A percentile compares a stretch with the other conserved stretches of the same genome.
Conservation (phyloP, 2,888 invertebrate genomes). For the Pomacea canaliculata region DNA sequence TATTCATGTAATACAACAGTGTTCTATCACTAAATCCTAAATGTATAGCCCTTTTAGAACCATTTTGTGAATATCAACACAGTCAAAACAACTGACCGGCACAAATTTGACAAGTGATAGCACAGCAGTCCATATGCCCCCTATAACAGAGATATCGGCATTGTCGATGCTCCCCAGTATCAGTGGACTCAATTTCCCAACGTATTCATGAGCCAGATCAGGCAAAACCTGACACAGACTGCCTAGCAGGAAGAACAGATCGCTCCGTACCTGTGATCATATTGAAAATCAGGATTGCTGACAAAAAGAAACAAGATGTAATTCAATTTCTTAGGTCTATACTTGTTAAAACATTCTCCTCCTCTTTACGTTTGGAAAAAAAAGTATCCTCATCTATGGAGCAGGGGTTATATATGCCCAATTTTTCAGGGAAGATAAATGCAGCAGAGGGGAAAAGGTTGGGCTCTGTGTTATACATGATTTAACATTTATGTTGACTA, state of each 20-base stretch:
- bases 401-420: too few species aligned
- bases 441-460: too few species aligned
- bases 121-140: conserved; percentile 82
- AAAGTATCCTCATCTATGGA: too few species aligned
- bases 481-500: too few species aligned
- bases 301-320: background rate
- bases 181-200: conserved; percentile 74
- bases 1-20: too few species aligned
- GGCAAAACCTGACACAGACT: conserved; percentile 76
- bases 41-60: too few species aligned
- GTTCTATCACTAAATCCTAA: too few species aligned
- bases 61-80: too few species aligned
- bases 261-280: conserved; percentile 66
- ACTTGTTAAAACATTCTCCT: too few species aligned
- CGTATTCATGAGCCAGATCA: conserved; percentile 74
- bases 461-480: too few species aligned
- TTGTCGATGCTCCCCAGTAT: conserved; percentile 80
- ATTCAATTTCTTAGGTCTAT: background rate
- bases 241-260: conserved; percentile 78
- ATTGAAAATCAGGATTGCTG: background rate
- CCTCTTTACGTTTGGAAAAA: too few species aligned
- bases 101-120: conserved; percentile 72
- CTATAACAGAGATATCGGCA: conserved; percentile 77
- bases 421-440: too few species aligned
- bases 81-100: conserved; percentile 37